Conservation (phyloP, 2,888 invertebrate genomes). For the Lithophane ornitopus region DNA sequence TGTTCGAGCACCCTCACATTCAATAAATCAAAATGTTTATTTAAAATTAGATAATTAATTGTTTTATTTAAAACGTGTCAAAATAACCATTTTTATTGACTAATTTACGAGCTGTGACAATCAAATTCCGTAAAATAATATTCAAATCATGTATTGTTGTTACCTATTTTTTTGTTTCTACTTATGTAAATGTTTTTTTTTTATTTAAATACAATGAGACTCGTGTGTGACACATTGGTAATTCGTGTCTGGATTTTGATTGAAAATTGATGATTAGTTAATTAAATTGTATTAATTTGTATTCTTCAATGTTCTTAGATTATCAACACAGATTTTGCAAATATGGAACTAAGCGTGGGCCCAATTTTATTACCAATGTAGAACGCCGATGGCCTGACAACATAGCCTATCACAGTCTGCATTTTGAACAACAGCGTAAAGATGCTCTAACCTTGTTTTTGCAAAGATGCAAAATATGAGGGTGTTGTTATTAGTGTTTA, state of each 20-base stretch:
- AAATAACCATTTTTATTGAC: constrained; percentile 46
- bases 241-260: neutral
- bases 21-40: constrained; percentile 60
- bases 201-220: neutral
- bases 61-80: constrained; percentile 52
- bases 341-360: neutral
- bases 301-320: neutral
- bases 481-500: neutral
- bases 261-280: neutral
- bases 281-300: neutral
- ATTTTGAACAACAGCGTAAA: neutral
- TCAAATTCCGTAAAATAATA: constrained; percentile 31
- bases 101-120: constrained; percentile 53
- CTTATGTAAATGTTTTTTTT: neutral
- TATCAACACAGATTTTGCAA: neutral
- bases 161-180: neutral
- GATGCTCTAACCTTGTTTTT: neutral
- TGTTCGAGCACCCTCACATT: constrained; percentile 58
- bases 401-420: neutral
- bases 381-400: neutral
- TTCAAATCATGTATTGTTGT: constrained; percentile 13
- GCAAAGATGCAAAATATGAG: neutral
- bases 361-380: neutral
- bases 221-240: constrained; percentile 33
- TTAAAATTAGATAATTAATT: constrained; percentile 49